Evolutionary conservation across 2,113 vertebrate species (phyloP), one percentile per base, ranked within the genome.

Genomic region (Ictalurus punctatus): DNA sequence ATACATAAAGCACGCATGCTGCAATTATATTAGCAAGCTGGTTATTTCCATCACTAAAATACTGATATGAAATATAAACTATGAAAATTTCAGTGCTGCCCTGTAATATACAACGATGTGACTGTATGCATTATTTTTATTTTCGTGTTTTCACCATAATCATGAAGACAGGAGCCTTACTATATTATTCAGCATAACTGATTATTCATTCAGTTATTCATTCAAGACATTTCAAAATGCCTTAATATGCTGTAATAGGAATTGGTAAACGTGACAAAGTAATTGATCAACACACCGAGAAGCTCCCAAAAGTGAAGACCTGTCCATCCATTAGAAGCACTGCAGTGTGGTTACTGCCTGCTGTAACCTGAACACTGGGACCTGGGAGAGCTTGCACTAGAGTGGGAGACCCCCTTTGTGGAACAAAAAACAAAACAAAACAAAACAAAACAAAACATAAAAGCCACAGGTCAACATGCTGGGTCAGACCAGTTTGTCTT

Each of bases 221-320:
- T 40, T 37, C 21, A 74, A 74, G 19, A 74, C 71, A 74, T 74
- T 9, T 21, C 34, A 40, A 37, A 74, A 34, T 71, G 14, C 2
- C 21, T 44, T 44, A 48, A 48, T 6, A 21, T 7, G 48, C 16
- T 23, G 17, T 61, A 25, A 23, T 23, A 58, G 17, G 54, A 13
- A 65, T 14, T 10, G 4, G 58, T 14, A 48, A 4, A 65, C n/a
- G 37, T 40, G 52, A 65, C 69, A 17, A 59, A 27, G 10, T 6
- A 13, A 23, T 2, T 56, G 54, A 13, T 17, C 87, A 82, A 90
- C 97, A 97, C 96, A 99, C 98, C 92, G 98, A 99, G 94, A 99
- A 99, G 92, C 98, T 99, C 93, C 98, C 98, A 92, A 99, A 99
- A 8, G 98, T 99, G 95, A 98, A 99, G 92, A 99, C 98, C 91